Percentiles rank a stretch among this genome's conserved stretches.
Evolutionary conservation across 2,113 vertebrate genomes (phyloP).

Genomic region (Rhizomys pruinosus): DNA sequence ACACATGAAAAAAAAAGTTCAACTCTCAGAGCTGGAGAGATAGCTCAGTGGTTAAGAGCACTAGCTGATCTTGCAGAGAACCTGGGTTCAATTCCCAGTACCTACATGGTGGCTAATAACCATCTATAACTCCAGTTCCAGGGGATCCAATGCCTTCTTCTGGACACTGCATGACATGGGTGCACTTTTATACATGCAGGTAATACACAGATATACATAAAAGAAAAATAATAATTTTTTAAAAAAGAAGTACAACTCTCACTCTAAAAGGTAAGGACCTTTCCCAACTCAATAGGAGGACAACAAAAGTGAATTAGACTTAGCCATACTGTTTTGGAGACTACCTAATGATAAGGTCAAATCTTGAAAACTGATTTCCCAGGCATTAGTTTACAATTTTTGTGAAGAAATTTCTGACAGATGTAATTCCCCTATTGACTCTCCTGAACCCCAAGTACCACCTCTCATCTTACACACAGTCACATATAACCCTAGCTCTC

Average conservation of each 20-base stretch:
- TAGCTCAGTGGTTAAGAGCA: too few species aligned
- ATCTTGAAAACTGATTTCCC: conserved; percentile 20
- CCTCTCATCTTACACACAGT: background rate
- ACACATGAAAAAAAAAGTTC: too few species aligned
- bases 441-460: background rate
- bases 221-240: background rate
- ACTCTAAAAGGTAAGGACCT: background rate
- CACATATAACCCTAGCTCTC: too few species aligned
- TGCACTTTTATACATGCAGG: too few species aligned
- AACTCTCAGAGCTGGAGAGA: too few species aligned
- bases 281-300: conserved; percentile 2
- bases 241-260: conserved; percentile 38
- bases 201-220: too few species aligned
- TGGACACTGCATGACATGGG: too few species aligned
- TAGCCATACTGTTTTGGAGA: background rate
- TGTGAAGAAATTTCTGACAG: conserved; percentile 20
- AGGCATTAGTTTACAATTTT: conserved; percentile 32
- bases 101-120: too few species aligned
- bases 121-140: too few species aligned
- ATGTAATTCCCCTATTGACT: background rate
- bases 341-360: conserved; percentile 22
- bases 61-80: too few species aligned
- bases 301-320: conserved; percentile 31
- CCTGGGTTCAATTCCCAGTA: too few species aligned
- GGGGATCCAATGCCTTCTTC: too few species aligned